Conservation (phyloP, 1,140 invertebrate genomes). For the Dreissena rostriformis region DNA sequence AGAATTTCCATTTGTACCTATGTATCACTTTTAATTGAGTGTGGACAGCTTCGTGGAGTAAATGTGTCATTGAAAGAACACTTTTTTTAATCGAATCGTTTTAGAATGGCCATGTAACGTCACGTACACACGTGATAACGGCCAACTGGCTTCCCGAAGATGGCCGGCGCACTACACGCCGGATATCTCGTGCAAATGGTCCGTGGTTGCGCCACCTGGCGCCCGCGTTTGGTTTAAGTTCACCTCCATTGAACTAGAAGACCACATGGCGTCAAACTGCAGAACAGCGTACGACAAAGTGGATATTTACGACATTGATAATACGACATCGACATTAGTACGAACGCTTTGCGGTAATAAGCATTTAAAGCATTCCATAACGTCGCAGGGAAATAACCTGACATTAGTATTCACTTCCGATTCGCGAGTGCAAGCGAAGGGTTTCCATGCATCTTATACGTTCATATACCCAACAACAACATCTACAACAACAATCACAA, state of each 20-base stretch:
- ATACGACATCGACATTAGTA: constrained; percentile 35
- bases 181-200: constrained; percentile 64
- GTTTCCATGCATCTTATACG: constrained; percentile 70
- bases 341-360: constrained; percentile 63
- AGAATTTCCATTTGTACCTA: too few species aligned
- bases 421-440: constrained; percentile 63
- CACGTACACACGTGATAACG: constrained; percentile 61
- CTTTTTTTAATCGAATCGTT: constrained; percentile 9
- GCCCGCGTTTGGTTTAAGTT: constrained; percentile 35
- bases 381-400: constrained; percentile 60
- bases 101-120: constrained; percentile 72
- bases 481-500: constrained; percentile 31
- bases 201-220: constrained; percentile 40
- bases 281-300: constrained; percentile 51
- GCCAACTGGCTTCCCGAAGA: constrained; percentile 68
- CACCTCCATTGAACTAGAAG: constrained; percentile 43
- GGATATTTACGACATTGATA: constrained; percentile 59
- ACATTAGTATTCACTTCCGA: constrained; percentile 65
- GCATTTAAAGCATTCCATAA: constrained; percentile 47
- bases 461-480: constrained; percentile 61
- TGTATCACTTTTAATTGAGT: too few species aligned
- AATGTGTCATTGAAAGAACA: too few species aligned
- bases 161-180: constrained; percentile 69
- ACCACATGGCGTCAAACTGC: constrained; percentile 44
- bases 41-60: too few species aligned